These are phyloP conservation scores for Campylomormyrus tamandua DNA, from an alignment of 2,113 vertebrate species.

Conservation along the genomic window DNA sequence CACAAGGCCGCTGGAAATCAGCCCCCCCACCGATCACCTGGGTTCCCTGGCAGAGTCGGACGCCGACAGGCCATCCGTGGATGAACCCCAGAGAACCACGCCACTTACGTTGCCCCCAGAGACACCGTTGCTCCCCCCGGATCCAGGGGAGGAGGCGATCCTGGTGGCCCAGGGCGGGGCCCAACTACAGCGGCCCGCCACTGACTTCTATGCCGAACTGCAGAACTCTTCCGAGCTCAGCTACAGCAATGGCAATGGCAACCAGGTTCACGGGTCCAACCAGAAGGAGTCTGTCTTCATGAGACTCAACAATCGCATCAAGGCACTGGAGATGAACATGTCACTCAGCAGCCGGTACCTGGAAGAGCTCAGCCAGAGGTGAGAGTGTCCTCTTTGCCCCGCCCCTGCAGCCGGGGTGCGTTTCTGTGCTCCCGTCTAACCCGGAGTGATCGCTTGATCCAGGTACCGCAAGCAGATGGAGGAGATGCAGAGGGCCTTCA, in stretches of 20 bases:
- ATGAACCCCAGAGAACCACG: slow-evolving; percentile 46
- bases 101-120: slow-evolving; percentile 47
- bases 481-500: slow-evolving; percentile 98
- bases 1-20: slow-evolving; percentile 57
- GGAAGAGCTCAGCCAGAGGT: slow-evolving; percentile 98
- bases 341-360: slow-evolving; percentile 93
- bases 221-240: slow-evolving; percentile 81
- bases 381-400: background rate
- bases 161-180: slow-evolving; percentile 49
- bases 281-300: slow-evolving; percentile 98
- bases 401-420: background rate
- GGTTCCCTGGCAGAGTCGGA: slow-evolving; percentile 34
- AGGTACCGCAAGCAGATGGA: slow-evolving; percentile 99
- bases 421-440: background rate
- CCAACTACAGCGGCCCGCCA: slow-evolving; percentile 72
- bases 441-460: slow-evolving; percentile 19
- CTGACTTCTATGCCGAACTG: slow-evolving; percentile 93
- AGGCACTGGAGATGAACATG: slow-evolving; percentile 98
- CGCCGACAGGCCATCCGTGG: slow-evolving; percentile 32
- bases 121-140: slow-evolving; percentile 38
- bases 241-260: slow-evolving; percentile 77
- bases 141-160: slow-evolving; percentile 67
- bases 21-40: slow-evolving; percentile 58
- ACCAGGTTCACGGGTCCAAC: slow-evolving; percentile 87
- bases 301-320: slow-evolving; percentile 97